These are phyloP conservation scores for Agrotis puta DNA, from an alignment of 2,888 invertebrate species.

Conservation along the genomic window DNA sequence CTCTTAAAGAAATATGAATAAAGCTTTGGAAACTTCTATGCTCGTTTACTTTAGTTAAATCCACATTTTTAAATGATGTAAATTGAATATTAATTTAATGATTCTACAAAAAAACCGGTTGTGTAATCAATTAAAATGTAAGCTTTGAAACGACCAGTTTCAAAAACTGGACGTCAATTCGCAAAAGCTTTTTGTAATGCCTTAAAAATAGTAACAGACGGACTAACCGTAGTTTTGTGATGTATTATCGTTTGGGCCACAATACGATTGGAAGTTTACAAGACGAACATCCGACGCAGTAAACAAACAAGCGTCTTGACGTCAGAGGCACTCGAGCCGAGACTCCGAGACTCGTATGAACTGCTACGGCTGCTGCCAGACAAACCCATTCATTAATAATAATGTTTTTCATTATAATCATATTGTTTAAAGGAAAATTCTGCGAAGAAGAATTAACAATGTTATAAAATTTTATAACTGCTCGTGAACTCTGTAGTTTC, in stretches of 20 bases:
- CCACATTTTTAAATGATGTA: conserved; percentile 27
- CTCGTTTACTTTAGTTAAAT: background rate
- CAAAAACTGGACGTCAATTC: conserved; percentile 1
- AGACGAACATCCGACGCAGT: conserved; percentile 81
- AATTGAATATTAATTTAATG: conserved; percentile 35
- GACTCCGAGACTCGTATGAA: conserved; percentile 47
- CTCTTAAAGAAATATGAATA: conserved; percentile 33
- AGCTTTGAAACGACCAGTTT: conserved; percentile 8
- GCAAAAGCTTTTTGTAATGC: conserved; percentile 46
- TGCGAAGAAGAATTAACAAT: background rate
- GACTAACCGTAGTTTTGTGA: conserved; percentile 54
- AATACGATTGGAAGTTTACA: conserved; percentile 87
- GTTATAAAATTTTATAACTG: background rate
- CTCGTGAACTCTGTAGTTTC: background rate
- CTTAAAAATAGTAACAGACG: conserved; percentile 47
- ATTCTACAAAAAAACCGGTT: conserved; percentile 12
- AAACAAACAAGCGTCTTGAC: conserved; percentile 84
- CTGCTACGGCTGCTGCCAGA: conserved; percentile 42
- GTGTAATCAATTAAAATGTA: conserved; percentile 33
- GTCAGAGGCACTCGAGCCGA: conserved; percentile 75
- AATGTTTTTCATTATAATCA: conserved; percentile 36
- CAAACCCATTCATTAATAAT: conserved; percentile 52
- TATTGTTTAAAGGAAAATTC: conserved; percentile 15
- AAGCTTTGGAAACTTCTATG: conserved; percentile 4
- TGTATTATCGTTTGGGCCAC: conserved; percentile 76